These are phyloP conservation scores for Rhizoglyphus robini DNA, from an alignment of 1,140 invertebrate genomes.

Conservation along the genomic window DNA sequence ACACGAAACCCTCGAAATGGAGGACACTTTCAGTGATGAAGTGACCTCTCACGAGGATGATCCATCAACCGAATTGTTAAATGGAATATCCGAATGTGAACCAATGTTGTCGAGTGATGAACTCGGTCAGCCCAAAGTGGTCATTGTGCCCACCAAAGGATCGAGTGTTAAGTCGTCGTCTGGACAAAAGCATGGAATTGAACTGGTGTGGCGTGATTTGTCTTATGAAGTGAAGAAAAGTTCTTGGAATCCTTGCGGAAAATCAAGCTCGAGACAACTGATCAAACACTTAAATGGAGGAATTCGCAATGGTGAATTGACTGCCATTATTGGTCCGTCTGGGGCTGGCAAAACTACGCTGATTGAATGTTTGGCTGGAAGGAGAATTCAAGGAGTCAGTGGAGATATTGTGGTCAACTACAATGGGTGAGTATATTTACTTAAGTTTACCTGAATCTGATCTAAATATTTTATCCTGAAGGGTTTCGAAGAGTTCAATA, in stretches of 20 bases:
- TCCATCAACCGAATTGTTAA: not conserved
- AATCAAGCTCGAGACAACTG: not conserved
- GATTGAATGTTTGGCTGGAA: slow-evolving; percentile 21
- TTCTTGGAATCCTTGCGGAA: not conserved
- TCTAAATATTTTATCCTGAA: not conserved
- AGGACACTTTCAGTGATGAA: not conserved
- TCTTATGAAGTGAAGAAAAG: slow-evolving; percentile 1
- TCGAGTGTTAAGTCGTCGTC: not conserved
- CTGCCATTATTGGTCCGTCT: slow-evolving; percentile 48
- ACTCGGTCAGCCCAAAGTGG: too few relatives aligned
- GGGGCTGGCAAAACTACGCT: slow-evolving; percentile 35
- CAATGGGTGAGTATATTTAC: slow-evolving; percentile 5
- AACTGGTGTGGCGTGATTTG: slow-evolving; percentile 16
- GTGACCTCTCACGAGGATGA: not conserved
- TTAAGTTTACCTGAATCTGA: not conserved
- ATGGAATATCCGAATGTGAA: too few relatives aligned
- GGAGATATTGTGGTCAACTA: slow-evolving; percentile 10
- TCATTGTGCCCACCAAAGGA: not conserved
- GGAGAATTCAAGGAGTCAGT: slow-evolving; percentile 16
- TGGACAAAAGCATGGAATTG: not conserved
- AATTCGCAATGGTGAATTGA: slow-evolving; percentile 34
- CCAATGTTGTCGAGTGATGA: too few relatives aligned
- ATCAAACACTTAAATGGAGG: slow-evolving; percentile 45
- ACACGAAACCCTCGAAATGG: not conserved
- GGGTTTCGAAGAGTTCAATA: not conserved